These are phyloP conservation scores for Drosophila parabipectinata DNA, from an alignment of 1,140 invertebrate genomes.

Conservation along the genomic window DNA sequence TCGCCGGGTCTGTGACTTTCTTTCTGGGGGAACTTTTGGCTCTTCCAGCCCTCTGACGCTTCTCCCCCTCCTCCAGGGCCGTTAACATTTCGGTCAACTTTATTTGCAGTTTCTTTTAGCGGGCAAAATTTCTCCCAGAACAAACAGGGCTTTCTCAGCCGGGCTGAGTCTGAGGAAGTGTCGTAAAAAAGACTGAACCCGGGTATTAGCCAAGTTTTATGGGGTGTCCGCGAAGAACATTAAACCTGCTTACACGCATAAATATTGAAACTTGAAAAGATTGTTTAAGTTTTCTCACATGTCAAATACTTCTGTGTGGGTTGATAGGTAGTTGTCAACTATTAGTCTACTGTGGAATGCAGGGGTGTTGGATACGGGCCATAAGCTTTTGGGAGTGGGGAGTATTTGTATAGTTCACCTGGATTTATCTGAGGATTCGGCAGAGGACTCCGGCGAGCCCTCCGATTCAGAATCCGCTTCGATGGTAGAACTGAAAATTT, in stretches of 20 bases:
- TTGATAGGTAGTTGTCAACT: constrained; percentile 28
- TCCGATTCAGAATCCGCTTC: constrained; percentile 5
- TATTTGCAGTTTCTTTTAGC: constrained; percentile 72
- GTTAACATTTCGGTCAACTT: constrained; percentile 49
- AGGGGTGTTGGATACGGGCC: neutral
- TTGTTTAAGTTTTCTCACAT: constrained; percentile 11
- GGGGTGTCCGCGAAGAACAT: constrained; percentile 27
- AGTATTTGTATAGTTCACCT: constrained; percentile 49
- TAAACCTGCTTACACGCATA: constrained; percentile 12
- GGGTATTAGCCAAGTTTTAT: constrained; percentile 57
- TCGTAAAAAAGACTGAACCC: constrained; percentile 55
- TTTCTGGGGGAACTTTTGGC: constrained; percentile 50
- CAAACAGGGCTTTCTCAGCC: constrained; percentile 43
- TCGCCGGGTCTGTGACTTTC: constrained; percentile 53
- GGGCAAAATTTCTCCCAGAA: constrained; percentile 58
- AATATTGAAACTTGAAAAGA: constrained; percentile 51
- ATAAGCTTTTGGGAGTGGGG: neutral
- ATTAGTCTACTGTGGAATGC: constrained; percentile 19
- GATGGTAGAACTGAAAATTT: constrained; percentile 42
- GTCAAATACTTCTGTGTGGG: constrained; percentile 38
- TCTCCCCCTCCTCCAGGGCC: constrained; percentile 26
- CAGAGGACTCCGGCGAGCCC: constrained; percentile 6
- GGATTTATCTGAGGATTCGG: constrained; percentile 25
- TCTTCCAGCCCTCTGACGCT: constrained; percentile 21
- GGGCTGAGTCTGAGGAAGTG: constrained; percentile 15